A percentile compares a stretch with the other conserved stretches of the same genome.
phyloP scores from a whole-genome alignment of 2,888 invertebrate genomes.

The Alloscopus bannaensis region DNA sequence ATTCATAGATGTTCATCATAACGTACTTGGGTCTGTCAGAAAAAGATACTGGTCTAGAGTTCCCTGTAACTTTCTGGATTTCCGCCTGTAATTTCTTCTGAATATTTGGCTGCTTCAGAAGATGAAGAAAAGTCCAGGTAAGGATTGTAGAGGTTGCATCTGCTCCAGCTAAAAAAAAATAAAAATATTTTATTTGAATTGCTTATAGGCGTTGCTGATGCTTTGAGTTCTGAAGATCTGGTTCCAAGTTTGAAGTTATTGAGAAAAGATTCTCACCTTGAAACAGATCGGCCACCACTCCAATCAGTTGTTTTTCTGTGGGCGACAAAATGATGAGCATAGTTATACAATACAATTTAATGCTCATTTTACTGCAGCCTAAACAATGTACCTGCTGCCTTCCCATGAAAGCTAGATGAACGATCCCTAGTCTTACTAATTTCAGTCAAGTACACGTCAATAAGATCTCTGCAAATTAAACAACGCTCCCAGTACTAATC shows the following conservation, averaged over 20 bases:
- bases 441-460: conserved; percentile 47
- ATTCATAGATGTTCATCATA: conserved; percentile 5
- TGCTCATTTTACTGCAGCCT: too few species aligned
- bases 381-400: conserved; percentile 27
- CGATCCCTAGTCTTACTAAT: conserved; percentile 39
- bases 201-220: too few species aligned
- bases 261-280: neutral
- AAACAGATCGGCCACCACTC: conserved; percentile 9
- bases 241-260: neutral
- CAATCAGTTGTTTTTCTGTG: conserved; percentile 14
- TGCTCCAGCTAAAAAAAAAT: neutral
- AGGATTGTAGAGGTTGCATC: conserved; percentile 38
- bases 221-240: neutral
- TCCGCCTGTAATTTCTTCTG: conserved; percentile 48
- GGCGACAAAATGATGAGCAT: neutral
- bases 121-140: conserved; percentile 24
- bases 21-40: conserved; percentile 35
- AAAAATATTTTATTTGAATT: neutral
- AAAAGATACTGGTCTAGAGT: conserved; percentile 29
- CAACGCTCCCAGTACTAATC: too few species aligned
- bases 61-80: conserved; percentile 27
- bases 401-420: conserved; percentile 47
- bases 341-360: too few species aligned
- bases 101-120: conserved; percentile 12
- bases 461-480: conserved; percentile 56